These are phyloP conservation scores for Caenorhabditis japonica DNA, from an alignment of 2,888 invertebrate species.

Conservation along the genomic window DNA sequence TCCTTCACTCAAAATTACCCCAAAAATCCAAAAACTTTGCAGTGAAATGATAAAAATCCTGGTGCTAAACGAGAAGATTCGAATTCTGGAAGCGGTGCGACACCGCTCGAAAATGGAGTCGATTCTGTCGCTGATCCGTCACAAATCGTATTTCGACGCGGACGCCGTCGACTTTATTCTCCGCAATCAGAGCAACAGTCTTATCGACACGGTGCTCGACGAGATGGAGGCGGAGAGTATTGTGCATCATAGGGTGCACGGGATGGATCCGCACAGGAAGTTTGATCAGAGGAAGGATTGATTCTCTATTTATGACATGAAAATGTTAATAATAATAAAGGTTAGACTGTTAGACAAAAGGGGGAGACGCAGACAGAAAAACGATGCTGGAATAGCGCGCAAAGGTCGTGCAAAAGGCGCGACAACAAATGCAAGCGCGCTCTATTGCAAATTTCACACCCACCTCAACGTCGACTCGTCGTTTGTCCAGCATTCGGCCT, in stretches of 20 bases:
- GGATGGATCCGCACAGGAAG: slow-evolving; percentile 32
- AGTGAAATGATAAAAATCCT: slow-evolving; percentile 42
- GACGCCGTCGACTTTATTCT: slow-evolving; percentile 39
- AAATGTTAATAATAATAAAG: too few species aligned
- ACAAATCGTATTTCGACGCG: slow-evolving; percentile 39
- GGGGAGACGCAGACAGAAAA: too few species aligned
- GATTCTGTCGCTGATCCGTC: slow-evolving; percentile 33
- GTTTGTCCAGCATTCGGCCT: slow-evolving; percentile 46
- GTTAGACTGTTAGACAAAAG: too few species aligned
- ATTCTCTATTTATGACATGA: too few species aligned
- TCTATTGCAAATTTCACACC: too few species aligned
- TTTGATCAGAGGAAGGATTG: neutral
- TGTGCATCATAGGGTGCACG: slow-evolving; percentile 33
- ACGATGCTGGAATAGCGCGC: too few species aligned
- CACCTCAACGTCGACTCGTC: slow-evolving; percentile 52
- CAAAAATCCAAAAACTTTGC: too few species aligned
- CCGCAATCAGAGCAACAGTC: slow-evolving; percentile 4
- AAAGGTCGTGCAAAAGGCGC: neutral
- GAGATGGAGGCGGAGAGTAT: slow-evolving; percentile 37
- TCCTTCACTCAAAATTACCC: too few species aligned
- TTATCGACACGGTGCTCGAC: slow-evolving; percentile 27
- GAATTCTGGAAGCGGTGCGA: slow-evolving; percentile 43
- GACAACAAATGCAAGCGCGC: too few species aligned
- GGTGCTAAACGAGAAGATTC: slow-evolving; percentile 32
- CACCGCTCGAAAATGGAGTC: slow-evolving; percentile 46